A percentile compares a stretch with the other conserved stretches of the same genome.
Conservation (phyloP, 2,113 vertebrate genomes). For the Psammodynastes pulverulentus region DNA sequence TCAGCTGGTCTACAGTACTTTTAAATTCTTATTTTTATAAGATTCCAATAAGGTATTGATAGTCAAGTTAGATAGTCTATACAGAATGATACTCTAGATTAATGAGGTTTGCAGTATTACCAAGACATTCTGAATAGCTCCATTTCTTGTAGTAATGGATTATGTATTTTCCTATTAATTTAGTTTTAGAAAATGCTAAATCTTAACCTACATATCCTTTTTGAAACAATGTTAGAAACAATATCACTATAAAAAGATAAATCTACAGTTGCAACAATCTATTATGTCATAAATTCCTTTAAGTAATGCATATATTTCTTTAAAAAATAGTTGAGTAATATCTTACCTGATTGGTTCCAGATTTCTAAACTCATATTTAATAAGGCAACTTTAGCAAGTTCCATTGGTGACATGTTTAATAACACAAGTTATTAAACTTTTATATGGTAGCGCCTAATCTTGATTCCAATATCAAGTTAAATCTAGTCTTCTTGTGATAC, state of each 20-base stretch:
- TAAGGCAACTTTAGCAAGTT: neutral
- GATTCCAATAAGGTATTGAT: conserved; percentile 2
- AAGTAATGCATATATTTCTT: conserved; percentile 34
- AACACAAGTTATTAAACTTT: neutral
- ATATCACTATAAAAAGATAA: conserved; percentile 20
- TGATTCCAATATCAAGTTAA: neutral
- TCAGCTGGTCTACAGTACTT: neutral
- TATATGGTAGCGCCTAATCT: neutral
- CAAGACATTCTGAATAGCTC: neutral
- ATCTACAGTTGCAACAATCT: conserved; percentile 34
- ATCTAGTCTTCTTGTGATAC: neutral
- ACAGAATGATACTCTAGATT: neutral
- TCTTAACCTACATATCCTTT: conserved; percentile 54
- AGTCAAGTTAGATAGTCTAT: conserved; percentile 23
- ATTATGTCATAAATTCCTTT: conserved; percentile 28
- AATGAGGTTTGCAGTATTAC: neutral
- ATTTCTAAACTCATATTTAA: neutral
- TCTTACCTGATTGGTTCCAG: conserved; percentile 38
- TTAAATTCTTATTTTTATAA: neutral
- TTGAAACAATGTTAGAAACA: conserved; percentile 56
- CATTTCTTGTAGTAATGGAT: neutral
- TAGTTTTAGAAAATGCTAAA: conserved; percentile 51
- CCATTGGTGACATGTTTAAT: neutral
- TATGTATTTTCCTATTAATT: conserved; percentile 15
- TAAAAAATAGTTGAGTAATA: conserved; percentile 27